These are phyloP conservation scores for Pseudanteris insignis DNA, from an alignment of 2,888 invertebrate species.

Conservation along the genomic window DNA sequence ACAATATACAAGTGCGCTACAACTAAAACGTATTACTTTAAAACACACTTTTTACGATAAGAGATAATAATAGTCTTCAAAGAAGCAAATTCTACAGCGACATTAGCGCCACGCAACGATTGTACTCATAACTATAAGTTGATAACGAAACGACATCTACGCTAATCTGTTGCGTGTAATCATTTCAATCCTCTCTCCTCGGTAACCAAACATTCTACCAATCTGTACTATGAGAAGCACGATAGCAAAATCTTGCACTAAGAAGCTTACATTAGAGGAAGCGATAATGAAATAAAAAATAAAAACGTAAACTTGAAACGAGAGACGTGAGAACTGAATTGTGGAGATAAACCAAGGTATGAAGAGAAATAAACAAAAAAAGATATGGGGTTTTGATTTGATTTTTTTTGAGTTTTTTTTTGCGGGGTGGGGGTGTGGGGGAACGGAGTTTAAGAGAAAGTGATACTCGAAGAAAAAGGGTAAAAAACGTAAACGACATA, in stretches of 20 bases:
- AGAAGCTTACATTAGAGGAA: slow-evolving; percentile 21
- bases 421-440: background rate
- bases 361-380: background rate
- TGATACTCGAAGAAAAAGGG: slow-evolving; percentile 4
- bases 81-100: background rate
- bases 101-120: background rate
- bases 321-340: slow-evolving; percentile 14
- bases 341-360: slow-evolving; percentile 1
- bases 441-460: background rate
- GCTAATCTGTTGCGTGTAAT: slow-evolving; percentile 2
- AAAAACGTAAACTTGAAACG: too few species aligned
- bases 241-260: slow-evolving; percentile 28
- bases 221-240: slow-evolving; percentile 35
- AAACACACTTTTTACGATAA: too few species aligned
- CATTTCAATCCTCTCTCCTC: slow-evolving; percentile 37
- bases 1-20: too few species aligned
- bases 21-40: too few species aligned
- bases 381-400: too few species aligned
- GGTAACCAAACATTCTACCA: slow-evolving; percentile 29
- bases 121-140: background rate
- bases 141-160: background rate
- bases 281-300: slow-evolving; percentile 10
- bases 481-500: slow-evolving; percentile 26
- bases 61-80: too few species aligned
- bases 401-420: too few species aligned